Conservation (phyloP, 2,113 vertebrate species). For the Potamarius usumacintae region DNA sequence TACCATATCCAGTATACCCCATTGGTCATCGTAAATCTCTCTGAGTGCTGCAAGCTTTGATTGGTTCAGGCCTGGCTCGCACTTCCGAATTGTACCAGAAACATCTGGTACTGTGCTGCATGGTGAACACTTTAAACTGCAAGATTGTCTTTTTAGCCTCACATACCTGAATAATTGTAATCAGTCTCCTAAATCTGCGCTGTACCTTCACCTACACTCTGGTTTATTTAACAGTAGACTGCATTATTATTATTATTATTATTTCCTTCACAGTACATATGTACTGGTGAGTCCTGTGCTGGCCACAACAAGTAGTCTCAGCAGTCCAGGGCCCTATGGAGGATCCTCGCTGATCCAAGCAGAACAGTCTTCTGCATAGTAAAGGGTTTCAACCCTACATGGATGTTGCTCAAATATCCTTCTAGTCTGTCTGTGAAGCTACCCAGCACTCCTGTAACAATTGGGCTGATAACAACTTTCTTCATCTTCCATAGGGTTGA, state of each 20-base stretch:
- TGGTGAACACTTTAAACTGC: slow-evolving; percentile 41
- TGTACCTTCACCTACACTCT: neutral
- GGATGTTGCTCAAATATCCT: too few species aligned
- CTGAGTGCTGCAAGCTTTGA: slow-evolving; percentile 52
- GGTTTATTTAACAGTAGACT: neutral
- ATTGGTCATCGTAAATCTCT: slow-evolving; percentile 57
- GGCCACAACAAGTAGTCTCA: too few species aligned
- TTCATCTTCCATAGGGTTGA: too few species aligned
- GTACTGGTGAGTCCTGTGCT: too few species aligned
- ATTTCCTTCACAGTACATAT: too few species aligned
- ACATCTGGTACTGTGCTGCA: slow-evolving; percentile 42
- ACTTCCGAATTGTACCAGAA: slow-evolving; percentile 34
- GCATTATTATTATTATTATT: neutral
- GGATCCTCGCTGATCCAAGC: too few species aligned
- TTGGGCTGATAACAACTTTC: too few species aligned
- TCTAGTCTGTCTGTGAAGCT: too few species aligned
- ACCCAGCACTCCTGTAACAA: too few species aligned
- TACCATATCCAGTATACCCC: slow-evolving; percentile 57
- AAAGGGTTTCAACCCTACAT: too few species aligned
- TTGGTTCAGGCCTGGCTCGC: slow-evolving; percentile 51
- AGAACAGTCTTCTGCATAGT: too few species aligned
- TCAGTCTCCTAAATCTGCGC: neutral
- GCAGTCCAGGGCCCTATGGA: too few species aligned
- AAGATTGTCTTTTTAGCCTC: neutral
- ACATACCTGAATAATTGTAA: neutral